phyloP scores from a whole-genome alignment of 2,888 invertebrate genomes.

The Dryadula phaetusa region DNA sequence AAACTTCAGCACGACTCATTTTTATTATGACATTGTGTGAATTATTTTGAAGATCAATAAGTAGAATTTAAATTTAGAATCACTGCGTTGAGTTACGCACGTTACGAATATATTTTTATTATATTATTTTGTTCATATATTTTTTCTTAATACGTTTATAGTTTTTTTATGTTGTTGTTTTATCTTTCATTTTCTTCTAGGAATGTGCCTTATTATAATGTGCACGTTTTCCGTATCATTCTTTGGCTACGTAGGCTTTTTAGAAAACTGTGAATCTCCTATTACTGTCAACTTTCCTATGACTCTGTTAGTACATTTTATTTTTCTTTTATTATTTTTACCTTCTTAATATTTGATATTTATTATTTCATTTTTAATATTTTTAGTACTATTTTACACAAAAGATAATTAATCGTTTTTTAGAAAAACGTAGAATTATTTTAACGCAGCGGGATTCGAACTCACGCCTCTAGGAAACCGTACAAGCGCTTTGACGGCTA shows the following conservation, averaged over 20 bases:
- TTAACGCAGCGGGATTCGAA: no score
- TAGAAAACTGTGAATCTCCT: slow-evolving; percentile 56
- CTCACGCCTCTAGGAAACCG: no score
- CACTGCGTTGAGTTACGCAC: no score
- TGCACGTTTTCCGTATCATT: slow-evolving; percentile 55
- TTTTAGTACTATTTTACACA: not conserved
- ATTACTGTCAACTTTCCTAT: slow-evolving; percentile 73
- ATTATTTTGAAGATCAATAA: no score
- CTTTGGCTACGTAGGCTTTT: slow-evolving; percentile 66
- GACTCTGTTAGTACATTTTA: slow-evolving; percentile 57
- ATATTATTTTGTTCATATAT: slow-evolving; percentile 1
- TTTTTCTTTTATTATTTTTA: not conserved
- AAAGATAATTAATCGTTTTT: no score
- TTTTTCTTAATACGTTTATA: not conserved
- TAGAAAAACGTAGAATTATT: no score
- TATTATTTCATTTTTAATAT: not conserved
- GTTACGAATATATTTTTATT: not conserved
- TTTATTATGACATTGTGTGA: no score
- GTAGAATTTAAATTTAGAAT: no score
- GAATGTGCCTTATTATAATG: slow-evolving; percentile 52
- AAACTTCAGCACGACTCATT: no score
- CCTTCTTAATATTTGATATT: not conserved
- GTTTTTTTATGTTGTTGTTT: not conserved
- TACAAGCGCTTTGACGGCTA: no score
- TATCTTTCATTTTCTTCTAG: slow-evolving; percentile 53